Percentiles rank a stretch among this genome's conserved stretches.
Conservation (phyloP, 2,888 invertebrate genomes). For the Meghimatium bilineatum region DNA sequence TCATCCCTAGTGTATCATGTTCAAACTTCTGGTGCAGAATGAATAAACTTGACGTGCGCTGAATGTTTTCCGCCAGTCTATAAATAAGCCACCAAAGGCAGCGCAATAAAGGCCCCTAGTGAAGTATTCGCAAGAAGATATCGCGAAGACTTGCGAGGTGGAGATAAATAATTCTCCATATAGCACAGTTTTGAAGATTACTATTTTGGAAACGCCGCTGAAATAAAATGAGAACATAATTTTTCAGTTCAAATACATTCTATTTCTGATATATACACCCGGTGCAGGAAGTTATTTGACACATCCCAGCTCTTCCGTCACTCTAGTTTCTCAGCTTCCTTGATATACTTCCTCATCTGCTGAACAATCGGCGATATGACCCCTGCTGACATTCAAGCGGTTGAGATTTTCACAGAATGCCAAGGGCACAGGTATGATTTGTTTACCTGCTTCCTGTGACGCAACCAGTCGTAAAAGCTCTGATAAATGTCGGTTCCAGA, state of each 20-base stretch:
- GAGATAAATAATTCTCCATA: too few relatives aligned
- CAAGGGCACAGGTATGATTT: slow-evolving; percentile 44
- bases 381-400: slow-evolving; percentile 25
- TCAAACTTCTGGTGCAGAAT: too few relatives aligned
- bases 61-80: too few relatives aligned
- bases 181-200: too few relatives aligned
- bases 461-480: slow-evolving; percentile 36
- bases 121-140: too few relatives aligned
- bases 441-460: slow-evolving; percentile 48
- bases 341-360: slow-evolving; percentile 17
- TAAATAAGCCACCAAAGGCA: too few relatives aligned
- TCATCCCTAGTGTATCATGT: too few relatives aligned
- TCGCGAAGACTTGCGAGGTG: too few relatives aligned
- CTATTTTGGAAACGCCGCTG: neutral
- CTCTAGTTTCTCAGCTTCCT: neutral
- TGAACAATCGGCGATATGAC: slow-evolving; percentile 33
- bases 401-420: slow-evolving; percentile 37
- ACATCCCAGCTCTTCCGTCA: neutral
- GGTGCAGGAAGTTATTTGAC: slow-evolving; percentile 6
- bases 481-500: slow-evolving; percentile 20
- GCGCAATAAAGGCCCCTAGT: too few relatives aligned
- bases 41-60: too few relatives aligned
- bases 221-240: neutral
- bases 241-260: neutral
- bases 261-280: neutral